A percentile compares a stretch with the other conserved stretches of the same genome.
Evolutionary conservation across 2,113 vertebrate species (phyloP).

Genomic region (Chaetodon trifascialis): DNA sequence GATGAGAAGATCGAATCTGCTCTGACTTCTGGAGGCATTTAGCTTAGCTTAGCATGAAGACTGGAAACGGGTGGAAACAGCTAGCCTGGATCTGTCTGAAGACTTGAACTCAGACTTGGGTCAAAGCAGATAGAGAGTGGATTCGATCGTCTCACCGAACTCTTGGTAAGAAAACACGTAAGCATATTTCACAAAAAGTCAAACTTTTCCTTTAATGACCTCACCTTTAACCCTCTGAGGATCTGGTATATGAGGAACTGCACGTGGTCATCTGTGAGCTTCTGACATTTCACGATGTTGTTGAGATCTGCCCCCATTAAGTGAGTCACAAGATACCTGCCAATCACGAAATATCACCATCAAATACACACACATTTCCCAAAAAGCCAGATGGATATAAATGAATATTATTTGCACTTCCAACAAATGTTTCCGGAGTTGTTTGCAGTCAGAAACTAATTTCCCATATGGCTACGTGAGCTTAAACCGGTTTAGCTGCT

Average conservation of each 20-base stretch:
- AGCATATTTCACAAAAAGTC: not conserved
- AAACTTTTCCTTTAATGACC: not conserved
- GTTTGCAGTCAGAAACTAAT: constrained; percentile 34
- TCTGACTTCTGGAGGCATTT: not conserved
- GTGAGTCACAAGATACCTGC: constrained; percentile 97
- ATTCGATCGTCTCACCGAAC: not conserved
- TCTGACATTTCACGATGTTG: constrained; percentile 99
- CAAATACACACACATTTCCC: not conserved
- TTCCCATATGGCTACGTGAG: constrained; percentile 37
- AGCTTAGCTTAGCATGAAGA: not conserved
- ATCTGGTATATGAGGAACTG: constrained; percentile 99
- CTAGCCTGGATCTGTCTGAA: not conserved
- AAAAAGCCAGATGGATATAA: constrained; percentile 16
- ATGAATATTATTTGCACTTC: constrained; percentile 8
- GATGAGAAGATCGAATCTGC: not conserved
- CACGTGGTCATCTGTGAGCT: constrained; percentile 98
- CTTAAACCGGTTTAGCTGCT: constrained; percentile 56
- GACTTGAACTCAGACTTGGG: no score
- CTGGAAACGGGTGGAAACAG: not conserved
- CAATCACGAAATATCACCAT: constrained; percentile 45
- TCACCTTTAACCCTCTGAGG: constrained; percentile 96
- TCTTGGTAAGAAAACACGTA: not conserved
- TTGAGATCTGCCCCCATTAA: constrained; percentile 99
- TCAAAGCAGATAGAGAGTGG: not conserved
- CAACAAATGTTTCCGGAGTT: not conserved